These are phyloP conservation scores for Lepidurus packardi DNA, from an alignment of 1,140 invertebrate genomes.

Conservation along the genomic window DNA sequence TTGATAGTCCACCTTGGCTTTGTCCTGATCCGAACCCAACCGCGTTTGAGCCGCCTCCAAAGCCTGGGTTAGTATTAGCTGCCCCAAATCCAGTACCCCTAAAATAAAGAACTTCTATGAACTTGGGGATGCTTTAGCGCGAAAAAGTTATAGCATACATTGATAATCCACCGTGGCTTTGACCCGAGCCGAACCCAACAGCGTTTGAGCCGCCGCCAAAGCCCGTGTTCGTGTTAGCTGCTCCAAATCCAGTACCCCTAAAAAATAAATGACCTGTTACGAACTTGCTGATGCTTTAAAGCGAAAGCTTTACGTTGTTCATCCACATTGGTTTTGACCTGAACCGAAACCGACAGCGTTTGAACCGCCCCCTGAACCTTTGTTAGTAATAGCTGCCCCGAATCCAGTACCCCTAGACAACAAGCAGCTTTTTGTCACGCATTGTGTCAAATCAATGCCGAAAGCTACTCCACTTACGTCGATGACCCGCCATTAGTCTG, in stretches of 20 bases:
- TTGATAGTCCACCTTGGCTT: no score
- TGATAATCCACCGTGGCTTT: background rate
- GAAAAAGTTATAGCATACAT: background rate
- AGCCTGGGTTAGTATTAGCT: no score
- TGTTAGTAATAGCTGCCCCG: background rate
- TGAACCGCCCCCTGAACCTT: background rate
- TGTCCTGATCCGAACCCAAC: no score
- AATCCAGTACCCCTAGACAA: background rate
- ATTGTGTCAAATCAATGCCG: background rate
- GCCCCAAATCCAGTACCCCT: background rate
- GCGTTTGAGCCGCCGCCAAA: background rate
- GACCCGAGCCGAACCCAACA: background rate
- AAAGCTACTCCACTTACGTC: background rate
- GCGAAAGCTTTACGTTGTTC: background rate
- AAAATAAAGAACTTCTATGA: no score
- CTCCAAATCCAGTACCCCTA: background rate
- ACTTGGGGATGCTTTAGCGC: no score
- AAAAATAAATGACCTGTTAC: background rate
- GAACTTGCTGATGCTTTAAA: background rate
- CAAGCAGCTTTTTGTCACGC: background rate
- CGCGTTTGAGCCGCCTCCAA: no score
- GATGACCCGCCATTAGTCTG: background rate
- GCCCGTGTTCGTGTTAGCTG: background rate
- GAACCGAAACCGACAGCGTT: constrained; percentile 6
- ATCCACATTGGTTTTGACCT: background rate